Evolutionary conservation across 2,888 invertebrate genomes (phyloP).

Genomic region (Amblyteles armatorius): DNA sequence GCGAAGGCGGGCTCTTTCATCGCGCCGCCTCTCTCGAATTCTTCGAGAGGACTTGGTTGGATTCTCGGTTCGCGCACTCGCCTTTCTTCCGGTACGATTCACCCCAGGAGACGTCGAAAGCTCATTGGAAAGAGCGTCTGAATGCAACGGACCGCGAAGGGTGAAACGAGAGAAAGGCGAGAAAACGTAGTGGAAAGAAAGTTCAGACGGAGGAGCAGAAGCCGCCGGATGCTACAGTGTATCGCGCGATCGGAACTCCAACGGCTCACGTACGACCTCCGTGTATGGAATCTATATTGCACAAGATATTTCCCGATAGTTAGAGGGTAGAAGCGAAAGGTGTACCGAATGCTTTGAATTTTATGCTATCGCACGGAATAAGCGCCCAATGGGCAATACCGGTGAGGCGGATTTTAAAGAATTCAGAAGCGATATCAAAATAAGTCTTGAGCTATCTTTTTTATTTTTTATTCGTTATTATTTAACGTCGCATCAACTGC

Average conservation of each 20-base stretch:
- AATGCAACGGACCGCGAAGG: conserved; percentile 38
- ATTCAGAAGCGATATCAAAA: background rate
- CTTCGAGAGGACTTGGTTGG: background rate
- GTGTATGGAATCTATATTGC: background rate
- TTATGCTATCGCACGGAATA: background rate
- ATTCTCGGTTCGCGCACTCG: conserved; percentile 14
- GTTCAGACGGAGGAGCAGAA: background rate
- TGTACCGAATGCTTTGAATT: background rate
- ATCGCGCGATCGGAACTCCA: background rate
- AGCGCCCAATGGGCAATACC: background rate
- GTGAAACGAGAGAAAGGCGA: conserved; percentile 37
- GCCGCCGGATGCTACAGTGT: background rate
- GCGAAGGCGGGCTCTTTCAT: background rate
- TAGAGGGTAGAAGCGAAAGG: background rate
- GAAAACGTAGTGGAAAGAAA: conserved; percentile 31
- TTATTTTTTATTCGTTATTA: no score
- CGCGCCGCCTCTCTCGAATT: conserved; percentile 16
- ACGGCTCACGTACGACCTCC: background rate
- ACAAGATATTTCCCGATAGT: background rate
- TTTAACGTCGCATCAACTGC: no score
- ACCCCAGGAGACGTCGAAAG: conserved; percentile 23
- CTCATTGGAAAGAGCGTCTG: conserved; percentile 20
- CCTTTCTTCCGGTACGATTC: conserved; percentile 35
- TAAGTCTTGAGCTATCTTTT: background rate
- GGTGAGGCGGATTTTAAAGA: background rate